Conservation (phyloP, 2,797 vertebrate genomes). For the Argyrosomus regius region DNA sequence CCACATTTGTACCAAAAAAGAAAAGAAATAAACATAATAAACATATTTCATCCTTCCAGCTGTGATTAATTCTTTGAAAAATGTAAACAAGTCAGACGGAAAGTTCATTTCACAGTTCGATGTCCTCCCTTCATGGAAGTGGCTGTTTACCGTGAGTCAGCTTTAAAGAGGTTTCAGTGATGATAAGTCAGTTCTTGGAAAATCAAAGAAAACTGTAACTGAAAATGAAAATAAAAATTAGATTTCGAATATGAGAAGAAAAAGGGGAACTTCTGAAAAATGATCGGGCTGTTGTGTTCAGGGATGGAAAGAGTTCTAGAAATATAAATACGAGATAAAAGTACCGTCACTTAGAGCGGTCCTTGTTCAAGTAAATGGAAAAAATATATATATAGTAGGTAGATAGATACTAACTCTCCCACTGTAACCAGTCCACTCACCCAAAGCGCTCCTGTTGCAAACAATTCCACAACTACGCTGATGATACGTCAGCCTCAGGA, state of each 20-base stretch:
- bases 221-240: conserved; percentile 30
- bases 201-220: conserved; percentile 1
- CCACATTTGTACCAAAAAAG: not conserved
- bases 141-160: conserved; percentile 48
- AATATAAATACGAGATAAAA: not conserved
- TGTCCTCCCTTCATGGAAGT: conserved; percentile 25
- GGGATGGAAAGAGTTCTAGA: not conserved
- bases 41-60: not conserved
- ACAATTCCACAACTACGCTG: too few species aligned
- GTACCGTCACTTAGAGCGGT: too few species aligned
- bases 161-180: conserved; percentile 27
- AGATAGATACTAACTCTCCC: not conserved
- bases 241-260: not conserved
- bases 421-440: not conserved
- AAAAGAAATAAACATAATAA: not conserved
- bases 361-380: too few species aligned
- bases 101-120: not conserved
- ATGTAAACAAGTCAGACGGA: not conserved
- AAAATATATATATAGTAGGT: too few species aligned
- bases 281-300: not conserved
- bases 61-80: conserved; percentile 19
- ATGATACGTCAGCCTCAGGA: too few species aligned
- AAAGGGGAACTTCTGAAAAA: not conserved
- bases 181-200: conserved; percentile 27
- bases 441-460: too few species aligned